These are phyloP conservation scores for Parnassius apollo DNA, from an alignment of 2,888 invertebrate genomes.

Conservation along the genomic window DNA sequence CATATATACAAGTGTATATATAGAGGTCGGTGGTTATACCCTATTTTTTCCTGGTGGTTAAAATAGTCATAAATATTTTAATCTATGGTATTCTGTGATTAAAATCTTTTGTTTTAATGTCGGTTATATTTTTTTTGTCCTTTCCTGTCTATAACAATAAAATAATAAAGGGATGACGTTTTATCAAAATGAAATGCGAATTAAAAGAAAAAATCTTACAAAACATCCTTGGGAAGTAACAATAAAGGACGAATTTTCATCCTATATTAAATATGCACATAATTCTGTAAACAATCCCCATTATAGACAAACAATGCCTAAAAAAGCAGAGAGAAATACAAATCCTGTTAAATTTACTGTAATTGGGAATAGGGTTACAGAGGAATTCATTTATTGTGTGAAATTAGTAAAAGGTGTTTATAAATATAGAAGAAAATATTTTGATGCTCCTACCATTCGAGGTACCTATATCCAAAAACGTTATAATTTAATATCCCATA, in stretches of 20 bases:
- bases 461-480: slow-evolving; percentile 39
- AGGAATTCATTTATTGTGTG: slow-evolving; percentile 61
- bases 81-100: no score
- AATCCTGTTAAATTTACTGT: slow-evolving; percentile 48
- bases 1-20: no score
- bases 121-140: no score
- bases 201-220: slow-evolving; percentile 34
- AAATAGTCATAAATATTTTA: no score
- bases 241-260: slow-evolving; percentile 47
- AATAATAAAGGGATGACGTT: slow-evolving; percentile 5
- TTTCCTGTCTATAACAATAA: not conserved
- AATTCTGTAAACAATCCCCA: slow-evolving; percentile 59
- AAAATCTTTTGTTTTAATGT: no score
- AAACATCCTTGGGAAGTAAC: slow-evolving; percentile 60
- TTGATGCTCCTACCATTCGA: slow-evolving; percentile 57
- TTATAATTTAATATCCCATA: no score
- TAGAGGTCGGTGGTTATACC: no score
- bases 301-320: slow-evolving; percentile 47
- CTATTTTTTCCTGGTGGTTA: no score
- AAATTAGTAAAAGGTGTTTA: slow-evolving; percentile 57
- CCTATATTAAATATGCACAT: slow-evolving; percentile 55
- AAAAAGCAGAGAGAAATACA: slow-evolving; percentile 17
- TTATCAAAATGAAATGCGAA: slow-evolving; percentile 1
- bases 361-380: slow-evolving; percentile 58
- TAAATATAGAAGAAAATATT: slow-evolving; percentile 54